Evolutionary conservation across 2,797 vertebrate species (phyloP), one percentile per base, ranked within the genome.

Genomic region (Brotula barbata): DNA sequence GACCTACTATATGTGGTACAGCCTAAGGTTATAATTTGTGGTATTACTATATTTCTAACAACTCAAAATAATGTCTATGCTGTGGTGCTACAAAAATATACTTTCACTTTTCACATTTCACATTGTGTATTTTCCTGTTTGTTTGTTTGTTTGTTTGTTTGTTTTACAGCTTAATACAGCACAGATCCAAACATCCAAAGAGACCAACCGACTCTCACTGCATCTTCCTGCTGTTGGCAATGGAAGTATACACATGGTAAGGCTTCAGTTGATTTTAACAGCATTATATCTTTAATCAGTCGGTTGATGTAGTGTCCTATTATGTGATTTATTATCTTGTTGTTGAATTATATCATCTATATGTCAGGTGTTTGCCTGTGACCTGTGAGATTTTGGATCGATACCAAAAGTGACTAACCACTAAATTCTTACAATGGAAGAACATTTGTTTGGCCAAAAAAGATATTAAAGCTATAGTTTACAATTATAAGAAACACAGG

Each of bases 141-240:
- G 20, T 75, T 12, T 51, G 33, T 36, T n/a, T 48, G 5, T 48
- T 39, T 61, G 63, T 46, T 8, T 69, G 16, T 81, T 33, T 68
- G 20, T 75, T 12, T 51, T 28, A 34, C 53, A 91, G 89, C 68
- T 14, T 9, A 57, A 19, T 72, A 45, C 68, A 13, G 20, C 37
- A 22, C 85, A 89, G 48, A 50, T 56, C 56, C 82, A 85, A 67
- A 80, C 65, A 77, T 80, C 84, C 39, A 78, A 86, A 39, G 85
- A 89, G 50, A 37, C 77, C 73, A 87, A 60, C 68, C 87, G 85
- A 65, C 82, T 92, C 76, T 89, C 87, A 0, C 72, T 90, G 19
- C 78, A 87, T 0, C 77, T 90, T 22, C 14, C 85, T 60, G 79
- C 39, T 28, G 58, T 80, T 43, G 80, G 78, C 61, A 88, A 81